A percentile compares a stretch with the other conserved stretches of the same genome.
These are phyloP conservation scores for Solen grandis DNA, from an alignment of 1,140 invertebrate genomes.

Conservation along the genomic window DNA sequence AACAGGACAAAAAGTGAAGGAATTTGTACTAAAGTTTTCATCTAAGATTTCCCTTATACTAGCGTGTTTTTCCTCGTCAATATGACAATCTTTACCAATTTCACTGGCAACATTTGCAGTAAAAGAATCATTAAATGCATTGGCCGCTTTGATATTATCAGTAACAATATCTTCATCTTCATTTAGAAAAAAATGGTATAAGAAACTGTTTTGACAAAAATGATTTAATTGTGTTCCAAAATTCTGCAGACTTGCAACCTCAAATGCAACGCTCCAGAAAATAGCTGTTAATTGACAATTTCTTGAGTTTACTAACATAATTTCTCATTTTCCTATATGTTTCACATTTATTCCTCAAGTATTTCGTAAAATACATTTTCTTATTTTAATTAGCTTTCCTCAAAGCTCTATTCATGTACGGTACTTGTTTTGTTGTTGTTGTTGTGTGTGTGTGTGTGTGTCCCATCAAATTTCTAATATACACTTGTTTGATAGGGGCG, in stretches of 20 bases:
- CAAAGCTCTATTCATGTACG: too few species aligned
- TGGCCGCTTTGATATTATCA: too few species aligned
- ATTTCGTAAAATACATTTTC: slow-evolving; percentile 50
- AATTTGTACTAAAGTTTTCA: too few species aligned
- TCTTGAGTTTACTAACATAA: slow-evolving; percentile 24
- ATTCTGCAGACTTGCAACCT: slow-evolving; percentile 6
- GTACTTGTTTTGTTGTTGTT: slow-evolving; percentile 14
- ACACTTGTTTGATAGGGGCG: slow-evolving; percentile 26
- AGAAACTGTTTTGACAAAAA: background rate
- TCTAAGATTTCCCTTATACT: too few species aligned
- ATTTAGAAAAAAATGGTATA: too few species aligned
- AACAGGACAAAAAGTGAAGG: too few species aligned
- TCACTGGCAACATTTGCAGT: too few species aligned
- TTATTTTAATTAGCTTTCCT: slow-evolving; percentile 41
- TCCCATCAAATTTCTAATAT: slow-evolving; percentile 14
- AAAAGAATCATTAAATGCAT: too few species aligned
- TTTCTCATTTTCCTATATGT: slow-evolving; percentile 32
- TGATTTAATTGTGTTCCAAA: slow-evolving; percentile 17
- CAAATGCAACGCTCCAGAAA: slow-evolving; percentile 25
- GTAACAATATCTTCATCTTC: too few species aligned
- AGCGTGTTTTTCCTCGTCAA: too few species aligned
- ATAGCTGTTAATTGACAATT: background rate
- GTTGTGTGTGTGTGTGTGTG: too few species aligned
- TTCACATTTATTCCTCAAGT: slow-evolving; percentile 31
- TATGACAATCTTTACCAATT: too few species aligned